Base-by-base conservation (phyloP, 2,888 invertebrate genomes). In the Nycteola revayana region DNA sequence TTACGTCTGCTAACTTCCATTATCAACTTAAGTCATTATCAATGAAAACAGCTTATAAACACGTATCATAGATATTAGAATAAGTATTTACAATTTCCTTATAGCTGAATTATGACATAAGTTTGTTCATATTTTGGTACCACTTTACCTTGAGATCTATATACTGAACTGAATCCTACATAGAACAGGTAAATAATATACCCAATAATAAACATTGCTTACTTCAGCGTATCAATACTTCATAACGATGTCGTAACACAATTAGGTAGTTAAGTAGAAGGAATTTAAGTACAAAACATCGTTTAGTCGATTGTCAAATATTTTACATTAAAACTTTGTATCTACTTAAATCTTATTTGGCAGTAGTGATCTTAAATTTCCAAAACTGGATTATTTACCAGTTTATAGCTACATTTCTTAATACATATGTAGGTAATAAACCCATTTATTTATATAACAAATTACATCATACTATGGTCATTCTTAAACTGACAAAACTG, bases 71-170 rank as follows among this genome's bases (percentile, higher is more conserved):
- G 63, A 75, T 69, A 69, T 70, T 68, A 72, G 54, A 70, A 67
- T 80, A 73, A 76, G 40, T 83, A 85, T 85, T 79, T 85, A 85
- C 85, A 85, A 70, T 70, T 74, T 62, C 59, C 74, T 80, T 78
- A 81, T 37, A 64, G 52, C 59, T 67, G 64, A 67, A 66, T 68
- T 66, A 68, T 56, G 63, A 71, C 58, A 57, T 68, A 56, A 59
- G 44, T 57, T 60, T 56, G 55, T 58, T 60, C 60, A 62, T 62
- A 68, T 53, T 58, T 79, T 78, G 80, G 76, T 82, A 71, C 78
- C 53, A 46, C 56, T 60, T 55, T 49, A 51, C 55, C 49, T 51
- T 42, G 44, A 8, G 9, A 28, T 34, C 38, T 56, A 43, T 36
- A n/a, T 28, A 36, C 20, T 33, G 31, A 49, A 50, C 27, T 28